Evolutionary conservation across 2,888 invertebrate species (phyloP), one percentile per base, ranked within the genome.

Genomic region (Heterodera filipjevi): DNA sequence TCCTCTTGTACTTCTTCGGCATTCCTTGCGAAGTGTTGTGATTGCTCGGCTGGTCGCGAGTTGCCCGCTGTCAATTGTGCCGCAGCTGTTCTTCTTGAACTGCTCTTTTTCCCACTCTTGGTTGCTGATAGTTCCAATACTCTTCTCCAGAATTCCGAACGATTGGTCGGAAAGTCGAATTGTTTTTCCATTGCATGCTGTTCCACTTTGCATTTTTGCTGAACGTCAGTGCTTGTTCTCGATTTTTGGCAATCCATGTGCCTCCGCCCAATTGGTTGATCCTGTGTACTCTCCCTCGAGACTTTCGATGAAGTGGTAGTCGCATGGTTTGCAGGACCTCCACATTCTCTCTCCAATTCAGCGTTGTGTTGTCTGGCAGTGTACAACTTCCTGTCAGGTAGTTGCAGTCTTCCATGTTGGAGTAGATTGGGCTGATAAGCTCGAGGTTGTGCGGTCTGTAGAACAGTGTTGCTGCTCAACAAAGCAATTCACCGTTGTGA

Each of bases 1-100:
- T 71, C 71, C 71, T 71, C 71, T 22, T 71, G 71, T 6, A n/a
- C 39, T 71, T 30, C 46, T 71, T 71, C 71, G 44, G n/a, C 49
- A 49, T 49, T 49, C 49, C 49, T 49, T 49, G 49, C 8, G 16
- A 49, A 49, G 0, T 16, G 49, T 16, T 49, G 49, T 3, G 49
- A 49, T 49, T 71, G 46, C 6, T 30, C 46, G 39, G 27, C 71
- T 71, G 6, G 46, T n/a, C 1, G 71, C 30, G 10, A 71, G 71
- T 71, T 71, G 44, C n/a, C 44, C 71, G 71, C 71, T 5, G 71
- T 71, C 6, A 71, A 1, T 44, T 46, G 27, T 27, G 30, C 71
- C 10, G 71, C 71, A 71, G n/a, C n/a, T 71, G 71, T 6, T 71
- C 71, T n/a, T 71, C 71, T 19, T 71, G 44, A 2, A 71, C 30